Conservation (phyloP, 2,888 invertebrate species). For the Limnephilus lunatus region DNA sequence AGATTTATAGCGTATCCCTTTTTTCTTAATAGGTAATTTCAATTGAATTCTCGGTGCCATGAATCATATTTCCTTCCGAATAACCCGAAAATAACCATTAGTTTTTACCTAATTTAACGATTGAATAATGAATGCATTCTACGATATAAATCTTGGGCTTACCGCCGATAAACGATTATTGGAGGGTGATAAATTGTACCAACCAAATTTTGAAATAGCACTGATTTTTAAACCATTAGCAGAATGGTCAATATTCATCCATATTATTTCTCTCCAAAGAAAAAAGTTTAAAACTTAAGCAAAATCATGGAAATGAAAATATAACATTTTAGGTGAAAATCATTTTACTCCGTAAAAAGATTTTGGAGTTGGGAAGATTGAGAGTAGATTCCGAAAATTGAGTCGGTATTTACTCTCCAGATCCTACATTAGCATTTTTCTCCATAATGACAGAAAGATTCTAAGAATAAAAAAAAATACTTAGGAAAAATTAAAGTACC, state of each 20-base stretch:
- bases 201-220: neutral
- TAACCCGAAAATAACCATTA: neutral
- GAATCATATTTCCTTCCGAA: neutral
- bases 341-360: neutral
- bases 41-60: neutral
- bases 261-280: neutral
- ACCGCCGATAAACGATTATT: neutral
- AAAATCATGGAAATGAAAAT: neutral
- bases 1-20: neutral
- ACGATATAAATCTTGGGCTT: neutral
- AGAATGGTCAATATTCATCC: neutral
- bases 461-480: too few species aligned
- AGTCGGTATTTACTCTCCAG: neutral
- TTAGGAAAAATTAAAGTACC: too few species aligned
- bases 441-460: neutral
- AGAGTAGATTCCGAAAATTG: neutral
- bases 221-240: neutral
- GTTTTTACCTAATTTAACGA: neutral
- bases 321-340: neutral
- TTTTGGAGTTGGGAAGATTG: neutral
- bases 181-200: neutral
- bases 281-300: neutral
- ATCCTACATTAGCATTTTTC: neutral
- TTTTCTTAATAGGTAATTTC: neutral
- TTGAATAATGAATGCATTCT: neutral